phyloP scores from a whole-genome alignment of 2,888 invertebrate species.

The Osedax frankpressi region DNA sequence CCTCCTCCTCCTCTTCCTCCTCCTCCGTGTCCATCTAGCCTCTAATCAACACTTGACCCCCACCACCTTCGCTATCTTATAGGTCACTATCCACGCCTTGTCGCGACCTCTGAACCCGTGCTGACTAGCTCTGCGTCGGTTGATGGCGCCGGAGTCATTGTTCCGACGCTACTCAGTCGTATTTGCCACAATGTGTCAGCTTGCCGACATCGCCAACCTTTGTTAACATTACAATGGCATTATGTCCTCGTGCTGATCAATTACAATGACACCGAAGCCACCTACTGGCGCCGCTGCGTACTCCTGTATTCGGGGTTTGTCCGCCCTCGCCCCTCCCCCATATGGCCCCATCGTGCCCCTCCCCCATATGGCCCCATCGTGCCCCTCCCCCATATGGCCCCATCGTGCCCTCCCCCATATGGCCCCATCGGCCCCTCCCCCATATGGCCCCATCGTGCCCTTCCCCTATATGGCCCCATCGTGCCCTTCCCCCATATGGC shows the following conservation, averaged over 20 bases:
- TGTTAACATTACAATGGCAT: conserved; percentile 64
- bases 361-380: neutral
- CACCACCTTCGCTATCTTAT: conserved; percentile 5
- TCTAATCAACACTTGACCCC: neutral
- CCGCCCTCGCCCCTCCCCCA: neutral
- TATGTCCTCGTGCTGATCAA: conserved; percentile 63
- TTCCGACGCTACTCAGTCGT: conserved; percentile 36
- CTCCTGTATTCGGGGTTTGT: neutral
- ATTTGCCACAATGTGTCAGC: conserved; percentile 37
- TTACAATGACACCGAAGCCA: conserved; percentile 48
- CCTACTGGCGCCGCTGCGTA: neutral
- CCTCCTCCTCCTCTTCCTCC: no score
- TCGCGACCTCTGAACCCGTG: conserved; percentile 52
- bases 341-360: neutral
- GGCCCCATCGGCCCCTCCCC: no score
- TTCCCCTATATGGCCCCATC: no score
- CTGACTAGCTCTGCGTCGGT: no score
- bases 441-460: no score
- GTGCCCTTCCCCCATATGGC: no score
- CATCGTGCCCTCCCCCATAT: no score
- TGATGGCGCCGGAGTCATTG: no score
- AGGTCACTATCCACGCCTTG: conserved; percentile 48
- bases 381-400: no score
- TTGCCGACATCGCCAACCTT: conserved; percentile 50
- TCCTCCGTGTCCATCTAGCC: no score